phyloP scores from a whole-genome alignment of 37 sponge, comb jelly and placozoan genomes.

The Lycopodina hypogea region DNA sequence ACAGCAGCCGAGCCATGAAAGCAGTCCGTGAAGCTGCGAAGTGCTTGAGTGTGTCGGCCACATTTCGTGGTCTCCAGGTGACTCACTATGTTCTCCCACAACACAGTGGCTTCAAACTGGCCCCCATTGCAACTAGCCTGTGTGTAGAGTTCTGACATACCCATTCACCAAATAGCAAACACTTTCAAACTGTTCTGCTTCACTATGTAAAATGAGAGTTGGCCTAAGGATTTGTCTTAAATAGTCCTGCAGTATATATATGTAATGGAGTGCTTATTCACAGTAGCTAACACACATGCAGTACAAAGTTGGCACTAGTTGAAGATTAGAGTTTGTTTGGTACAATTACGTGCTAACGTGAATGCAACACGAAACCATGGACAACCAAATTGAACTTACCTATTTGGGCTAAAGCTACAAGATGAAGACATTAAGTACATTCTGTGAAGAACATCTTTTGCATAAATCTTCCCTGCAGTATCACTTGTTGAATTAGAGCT shows the following conservation, averaged over 20 bases:
- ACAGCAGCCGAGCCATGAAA: slow-evolving; percentile 39
- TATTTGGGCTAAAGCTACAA: no score
- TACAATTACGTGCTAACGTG: neutral
- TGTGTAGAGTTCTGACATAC: neutral
- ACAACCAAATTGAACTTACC: no score
- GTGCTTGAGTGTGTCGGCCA: slow-evolving; percentile 17
- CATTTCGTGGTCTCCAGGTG: slow-evolving; percentile 32
- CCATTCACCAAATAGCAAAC: neutral
- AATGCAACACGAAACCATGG: neutral
- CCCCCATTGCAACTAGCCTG: neutral
- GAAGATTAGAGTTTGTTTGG: no score
- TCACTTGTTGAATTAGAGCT: no score
- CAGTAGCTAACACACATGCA: no score
- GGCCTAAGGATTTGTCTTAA: neutral
- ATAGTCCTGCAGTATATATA: no score
- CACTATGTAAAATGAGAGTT: neutral
- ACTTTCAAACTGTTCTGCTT: neutral
- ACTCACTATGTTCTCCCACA: slow-evolving; percentile 43
- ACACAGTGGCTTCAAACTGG: slow-evolving; percentile 21
- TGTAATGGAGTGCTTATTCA: no score
- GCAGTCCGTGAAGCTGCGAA: slow-evolving; percentile 17
- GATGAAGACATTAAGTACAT: no score
- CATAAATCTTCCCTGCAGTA: no score
- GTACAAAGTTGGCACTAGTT: no score
- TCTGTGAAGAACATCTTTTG: no score